phyloP scores from a whole-genome alignment of 1,140 invertebrate genomes.

The Brachionus manjavacas region DNA sequence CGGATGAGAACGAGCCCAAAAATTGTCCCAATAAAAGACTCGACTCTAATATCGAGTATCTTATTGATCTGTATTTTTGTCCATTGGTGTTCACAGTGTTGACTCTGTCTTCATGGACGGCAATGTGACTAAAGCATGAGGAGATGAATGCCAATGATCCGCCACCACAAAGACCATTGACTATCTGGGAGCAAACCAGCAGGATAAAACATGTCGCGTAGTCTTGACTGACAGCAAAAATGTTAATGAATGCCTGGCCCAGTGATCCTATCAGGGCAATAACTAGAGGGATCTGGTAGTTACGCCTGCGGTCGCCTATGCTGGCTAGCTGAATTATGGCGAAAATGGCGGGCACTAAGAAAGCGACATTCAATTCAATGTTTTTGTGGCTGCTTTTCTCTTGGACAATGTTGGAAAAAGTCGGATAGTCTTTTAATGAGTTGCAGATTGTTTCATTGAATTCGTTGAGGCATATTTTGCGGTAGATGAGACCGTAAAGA shows the following conservation, averaged over 20 bases:
- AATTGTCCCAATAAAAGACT: slow-evolving; percentile 30
- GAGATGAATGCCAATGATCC: slow-evolving; percentile 40
- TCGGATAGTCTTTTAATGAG: not conserved
- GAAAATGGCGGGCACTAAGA: slow-evolving; percentile 31
- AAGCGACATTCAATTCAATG: not conserved
- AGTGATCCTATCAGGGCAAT: slow-evolving; percentile 13
- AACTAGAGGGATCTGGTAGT: slow-evolving; percentile 9
- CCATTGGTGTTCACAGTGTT: not conserved
- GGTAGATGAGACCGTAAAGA: not conserved
- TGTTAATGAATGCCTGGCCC: slow-evolving; percentile 16
- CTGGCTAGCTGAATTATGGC: slow-evolving; percentile 15
- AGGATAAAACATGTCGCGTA: not conserved
- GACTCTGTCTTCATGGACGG: not conserved
- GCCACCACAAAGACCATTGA: slow-evolving; percentile 19
- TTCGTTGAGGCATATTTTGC: slow-evolving; percentile 26
- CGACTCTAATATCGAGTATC: slow-evolving; percentile 13
- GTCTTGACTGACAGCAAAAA: slow-evolving; percentile 2
- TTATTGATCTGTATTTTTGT: slow-evolving; percentile 8
- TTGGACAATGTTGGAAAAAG: not conserved
- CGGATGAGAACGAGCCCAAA: slow-evolving; percentile 21
- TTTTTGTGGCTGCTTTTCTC: slow-evolving; percentile 18
- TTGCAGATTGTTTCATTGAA: slow-evolving; percentile 17
- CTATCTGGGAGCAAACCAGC: slow-evolving; percentile 7
- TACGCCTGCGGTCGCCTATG: slow-evolving; percentile 9
- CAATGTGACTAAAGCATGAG: slow-evolving; percentile 29